Evolutionary conservation across 2,797 vertebrate species (phyloP), one percentile per base, ranked within the genome.

Genomic region (Typhlichthys subterraneus): DNA sequence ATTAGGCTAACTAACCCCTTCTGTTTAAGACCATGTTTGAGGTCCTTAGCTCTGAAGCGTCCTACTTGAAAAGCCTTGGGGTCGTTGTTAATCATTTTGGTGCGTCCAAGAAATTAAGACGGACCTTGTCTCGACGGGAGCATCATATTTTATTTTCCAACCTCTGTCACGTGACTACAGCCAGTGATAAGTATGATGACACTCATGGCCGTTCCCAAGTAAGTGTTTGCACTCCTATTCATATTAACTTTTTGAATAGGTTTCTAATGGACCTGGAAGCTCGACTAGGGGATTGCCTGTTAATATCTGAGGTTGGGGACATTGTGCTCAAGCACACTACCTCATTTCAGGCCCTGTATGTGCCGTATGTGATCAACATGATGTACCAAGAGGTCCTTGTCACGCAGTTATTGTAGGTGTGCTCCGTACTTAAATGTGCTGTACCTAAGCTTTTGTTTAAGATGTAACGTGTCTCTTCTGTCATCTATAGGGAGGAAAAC

Each of bases 281-380:
- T 5, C 84, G 78, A 4, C 82, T 94, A 59, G 88, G 82, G 9
- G 82, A 90, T 67, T 67, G 75, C 1, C 65, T 93, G 62, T 46
- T 92, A 0, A 81, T 94, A 7, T 66, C 77, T 45, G 76, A 87
- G 68, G 69, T 94, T n/a, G 92, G 91, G 0, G 90, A 93, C 50
- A 14, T 94, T 4, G 81, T 94, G 7, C 83, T 94, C 7, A 66
- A 63, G 29, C 93, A 94, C 60, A 83, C 81, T 23, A 60, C 80
- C 0, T 65, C 56, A 12, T 93, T 94, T 58, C 80, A 54, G 9
- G 29, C 72, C 0, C 89, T 91, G 49, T 94, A 95, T 13, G 87
- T 94, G 59, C 92, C 93, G 0, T 95, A 95, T 50, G 85, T 95
- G 66, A 94, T 86, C 1, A 95, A 94, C 80, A 94, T 94, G 91